phyloP scores from a whole-genome alignment of 2,797 vertebrate species.

The Sebastes hopkinsi region DNA sequence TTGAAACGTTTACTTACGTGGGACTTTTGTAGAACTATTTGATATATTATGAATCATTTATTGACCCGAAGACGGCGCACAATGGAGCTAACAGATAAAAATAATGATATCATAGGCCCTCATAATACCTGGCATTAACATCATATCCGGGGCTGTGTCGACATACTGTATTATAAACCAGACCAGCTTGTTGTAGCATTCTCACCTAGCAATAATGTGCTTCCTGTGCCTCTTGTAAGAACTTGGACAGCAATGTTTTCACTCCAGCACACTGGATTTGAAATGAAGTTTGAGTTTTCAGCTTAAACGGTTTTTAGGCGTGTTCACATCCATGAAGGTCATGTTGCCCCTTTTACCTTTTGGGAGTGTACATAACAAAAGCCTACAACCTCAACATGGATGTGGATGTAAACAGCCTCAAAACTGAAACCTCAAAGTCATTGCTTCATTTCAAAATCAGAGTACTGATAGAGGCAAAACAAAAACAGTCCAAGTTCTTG shows the following conservation, averaged over 20 bases:
- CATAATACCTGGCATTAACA: constrained; percentile 24
- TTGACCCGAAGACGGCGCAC: neutral
- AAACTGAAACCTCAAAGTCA: neutral
- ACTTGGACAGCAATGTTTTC: neutral
- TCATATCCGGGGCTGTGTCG: neutral
- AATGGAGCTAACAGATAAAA: neutral
- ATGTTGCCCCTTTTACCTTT: neutral
- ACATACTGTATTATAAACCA: neutral
- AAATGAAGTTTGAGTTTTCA: neutral
- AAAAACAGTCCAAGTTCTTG: neutral
- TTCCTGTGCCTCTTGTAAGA: neutral
- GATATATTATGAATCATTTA: constrained; percentile 24
- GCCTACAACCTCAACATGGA: neutral
- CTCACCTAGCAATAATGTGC: constrained; percentile 8
- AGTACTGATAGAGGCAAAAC: neutral
- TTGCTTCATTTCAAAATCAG: neutral
- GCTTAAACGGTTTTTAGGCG: neutral
- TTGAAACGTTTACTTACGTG: neutral
- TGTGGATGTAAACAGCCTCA: neutral
- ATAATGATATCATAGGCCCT: neutral
- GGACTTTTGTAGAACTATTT: constrained; percentile 55
- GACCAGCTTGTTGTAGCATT: neutral
- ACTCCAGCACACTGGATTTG: neutral
- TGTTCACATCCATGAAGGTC: neutral
- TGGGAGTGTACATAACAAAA: neutral